These are phyloP conservation scores for Taxidea taxus DNA, from an alignment of 2,113 vertebrate genomes.

Conservation along the genomic window DNA sequence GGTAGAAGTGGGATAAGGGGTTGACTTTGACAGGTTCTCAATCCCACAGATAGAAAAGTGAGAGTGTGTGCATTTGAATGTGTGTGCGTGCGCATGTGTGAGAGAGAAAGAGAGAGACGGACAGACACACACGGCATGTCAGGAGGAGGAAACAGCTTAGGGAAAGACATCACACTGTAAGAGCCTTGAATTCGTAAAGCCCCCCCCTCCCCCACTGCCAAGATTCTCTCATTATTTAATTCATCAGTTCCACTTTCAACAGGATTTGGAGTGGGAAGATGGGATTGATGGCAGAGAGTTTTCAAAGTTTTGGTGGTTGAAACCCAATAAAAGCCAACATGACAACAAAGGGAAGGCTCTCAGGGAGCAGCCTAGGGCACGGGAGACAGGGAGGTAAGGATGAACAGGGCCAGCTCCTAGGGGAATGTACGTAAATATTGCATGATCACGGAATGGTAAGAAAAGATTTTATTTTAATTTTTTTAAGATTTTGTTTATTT, in stretches of 20 bases:
- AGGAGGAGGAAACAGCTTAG: neutral
- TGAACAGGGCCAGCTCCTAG: fast-evolving
- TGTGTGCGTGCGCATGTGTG: too few species aligned
- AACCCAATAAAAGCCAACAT: neutral
- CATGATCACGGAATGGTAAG: neutral
- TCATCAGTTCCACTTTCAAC: neutral
- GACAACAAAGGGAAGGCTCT: neutral
- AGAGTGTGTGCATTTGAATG: neutral
- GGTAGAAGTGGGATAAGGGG: neutral
- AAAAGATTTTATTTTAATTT: neutral
- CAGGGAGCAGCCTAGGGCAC: fast-evolving
- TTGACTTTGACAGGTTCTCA: neutral
- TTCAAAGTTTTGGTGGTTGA: neutral
- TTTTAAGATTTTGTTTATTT: neutral
- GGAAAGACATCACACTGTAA: neutral
- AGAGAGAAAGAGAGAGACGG: neutral
- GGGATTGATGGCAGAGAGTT: neutral
- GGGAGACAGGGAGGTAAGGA: neutral
- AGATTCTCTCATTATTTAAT: neutral
- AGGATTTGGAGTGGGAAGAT: neutral
- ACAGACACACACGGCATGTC: neutral
- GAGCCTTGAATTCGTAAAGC: neutral
- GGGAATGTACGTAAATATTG: neutral
- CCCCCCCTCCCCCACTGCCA: neutral
- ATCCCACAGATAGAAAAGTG: neutral